These are phyloP conservation scores for Sternotherus odoratus DNA, from an alignment of 2,797 vertebrate genomes.

Conservation along the genomic window DNA sequence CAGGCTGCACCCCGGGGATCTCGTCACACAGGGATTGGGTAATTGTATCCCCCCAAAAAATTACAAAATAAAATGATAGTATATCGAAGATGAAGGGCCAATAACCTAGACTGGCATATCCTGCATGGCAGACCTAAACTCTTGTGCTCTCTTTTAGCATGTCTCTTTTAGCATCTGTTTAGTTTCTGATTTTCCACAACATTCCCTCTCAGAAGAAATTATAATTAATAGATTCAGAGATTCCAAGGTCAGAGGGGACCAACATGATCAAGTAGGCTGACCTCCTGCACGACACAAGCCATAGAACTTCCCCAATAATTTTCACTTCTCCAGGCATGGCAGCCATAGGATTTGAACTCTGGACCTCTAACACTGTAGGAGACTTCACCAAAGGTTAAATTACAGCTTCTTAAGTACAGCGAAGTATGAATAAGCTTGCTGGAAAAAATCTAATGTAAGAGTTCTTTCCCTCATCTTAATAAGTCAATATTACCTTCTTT, in stretches of 20 bases:
- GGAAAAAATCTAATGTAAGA: not conserved
- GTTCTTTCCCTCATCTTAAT: not conserved
- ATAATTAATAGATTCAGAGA: not conserved
- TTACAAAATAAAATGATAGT: not conserved
- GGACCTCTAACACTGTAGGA: not conserved
- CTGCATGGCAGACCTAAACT: not conserved
- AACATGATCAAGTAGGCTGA: not conserved
- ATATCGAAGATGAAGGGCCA: not conserved
- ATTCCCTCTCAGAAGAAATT: not conserved
- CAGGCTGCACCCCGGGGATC: too few relatives aligned
- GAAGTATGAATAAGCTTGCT: not conserved
- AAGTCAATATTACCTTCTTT: constrained; percentile 88
- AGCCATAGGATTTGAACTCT: not conserved
- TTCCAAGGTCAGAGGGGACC: not conserved
- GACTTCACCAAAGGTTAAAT: not conserved
- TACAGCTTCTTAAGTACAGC: not conserved
- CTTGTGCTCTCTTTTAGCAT: too few relatives aligned
- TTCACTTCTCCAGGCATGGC: not conserved
- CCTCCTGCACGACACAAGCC: not conserved
- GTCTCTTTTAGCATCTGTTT: not conserved
- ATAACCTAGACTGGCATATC: not conserved
- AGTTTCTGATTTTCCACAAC: not conserved
- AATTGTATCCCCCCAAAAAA: not conserved
- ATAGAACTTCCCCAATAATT: not conserved
- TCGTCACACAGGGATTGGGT: not conserved